Conservation (phyloP, 2,113 vertebrate genomes). For the Phylloscopus trochilus region DNA sequence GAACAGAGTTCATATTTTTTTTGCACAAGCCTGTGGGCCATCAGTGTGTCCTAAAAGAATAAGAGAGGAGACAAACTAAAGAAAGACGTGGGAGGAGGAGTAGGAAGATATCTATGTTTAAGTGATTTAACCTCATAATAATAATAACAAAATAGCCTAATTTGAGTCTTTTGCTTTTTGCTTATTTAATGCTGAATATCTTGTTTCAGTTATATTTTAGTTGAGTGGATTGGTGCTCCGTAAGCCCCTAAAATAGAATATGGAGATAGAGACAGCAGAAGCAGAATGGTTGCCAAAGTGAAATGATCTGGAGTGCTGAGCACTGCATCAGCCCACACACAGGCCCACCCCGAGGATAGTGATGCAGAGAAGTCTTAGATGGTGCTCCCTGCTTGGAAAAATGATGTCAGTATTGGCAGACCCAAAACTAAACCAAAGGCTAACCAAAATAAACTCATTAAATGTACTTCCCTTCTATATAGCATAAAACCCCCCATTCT, state of each 20-base stretch:
- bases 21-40: not conserved
- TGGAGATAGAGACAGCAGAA: constrained; percentile 56
- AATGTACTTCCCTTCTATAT: not conserved
- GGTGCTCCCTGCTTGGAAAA: constrained; percentile 58
- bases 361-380: constrained; percentile 53
- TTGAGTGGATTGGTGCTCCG: constrained; percentile 36
- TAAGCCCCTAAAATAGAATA: constrained; percentile 58
- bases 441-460: constrained; percentile 56
- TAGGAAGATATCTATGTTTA: constrained; percentile 37
- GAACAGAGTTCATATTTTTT: not conserved
- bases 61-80: constrained; percentile 28
- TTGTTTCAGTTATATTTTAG: constrained; percentile 50
- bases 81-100: constrained; percentile 12
- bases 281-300: constrained; percentile 58
- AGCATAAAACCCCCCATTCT: not conserved
- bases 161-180: constrained; percentile 30
- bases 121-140: constrained; percentile 6
- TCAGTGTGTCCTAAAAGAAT: not conserved
- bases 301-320: constrained; percentile 64
- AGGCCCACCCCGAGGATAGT: constrained; percentile 46
- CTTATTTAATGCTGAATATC: constrained; percentile 45
- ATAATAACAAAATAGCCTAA: constrained; percentile 40
- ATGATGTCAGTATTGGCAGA: constrained; percentile 60
- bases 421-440: not conserved
- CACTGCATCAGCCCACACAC: constrained; percentile 55